These are phyloP conservation scores for Gadopsis marmoratus DNA, from an alignment of 2,797 vertebrate species.

Conservation along the genomic window DNA sequence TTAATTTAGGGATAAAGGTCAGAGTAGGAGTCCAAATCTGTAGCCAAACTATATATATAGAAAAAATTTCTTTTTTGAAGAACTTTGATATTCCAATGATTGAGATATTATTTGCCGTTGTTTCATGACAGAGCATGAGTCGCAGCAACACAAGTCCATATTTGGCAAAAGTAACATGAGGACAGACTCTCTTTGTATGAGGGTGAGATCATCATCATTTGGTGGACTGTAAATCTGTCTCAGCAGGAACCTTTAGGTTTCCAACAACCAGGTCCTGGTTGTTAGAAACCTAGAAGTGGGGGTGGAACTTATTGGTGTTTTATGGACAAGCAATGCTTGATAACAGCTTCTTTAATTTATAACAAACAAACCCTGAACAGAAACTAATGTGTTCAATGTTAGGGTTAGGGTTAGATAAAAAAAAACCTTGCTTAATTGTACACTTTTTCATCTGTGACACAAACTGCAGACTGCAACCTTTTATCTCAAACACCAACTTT, in stretches of 20 bases:
- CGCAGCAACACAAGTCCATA: conserved; percentile 42
- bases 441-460: neutral
- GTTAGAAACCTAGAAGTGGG: no score
- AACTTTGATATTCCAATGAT: conserved; percentile 19
- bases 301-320: conserved; percentile 1
- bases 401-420: no score
- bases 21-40: conserved; percentile 9
- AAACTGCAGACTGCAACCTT: conserved; percentile 5
- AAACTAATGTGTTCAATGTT: neutral
- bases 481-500: conserved; percentile 3
- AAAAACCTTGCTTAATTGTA: neutral
- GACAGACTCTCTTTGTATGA: conserved; percentile 30
- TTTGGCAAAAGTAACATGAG: conserved; percentile 47
- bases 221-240: conserved; percentile 44
- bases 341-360: neutral
- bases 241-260: neutral
- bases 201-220: conserved; percentile 24
- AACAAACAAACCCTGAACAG: neutral
- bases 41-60: neutral
- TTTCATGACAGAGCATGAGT: conserved; percentile 20
- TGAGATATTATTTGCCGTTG: conserved; percentile 28
- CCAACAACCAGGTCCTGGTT: neutral
- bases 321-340: neutral
- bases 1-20: conserved; percentile 8
- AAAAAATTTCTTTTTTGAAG: no score